Base-by-base conservation (phyloP, 1,140 invertebrate species). In the Drosophila repleta region DNA sequence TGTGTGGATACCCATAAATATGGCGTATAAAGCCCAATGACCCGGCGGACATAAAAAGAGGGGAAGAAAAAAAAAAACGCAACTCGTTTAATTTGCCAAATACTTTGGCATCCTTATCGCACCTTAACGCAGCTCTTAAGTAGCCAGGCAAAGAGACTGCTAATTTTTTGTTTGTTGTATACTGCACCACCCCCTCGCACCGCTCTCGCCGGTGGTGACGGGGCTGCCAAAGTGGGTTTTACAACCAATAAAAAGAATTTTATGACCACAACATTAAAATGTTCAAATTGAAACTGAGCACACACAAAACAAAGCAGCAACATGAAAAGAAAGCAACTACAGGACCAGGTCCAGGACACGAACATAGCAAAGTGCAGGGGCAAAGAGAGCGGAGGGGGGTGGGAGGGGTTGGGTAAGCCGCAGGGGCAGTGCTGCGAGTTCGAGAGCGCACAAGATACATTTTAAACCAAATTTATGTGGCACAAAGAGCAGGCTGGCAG, bases 261-360 rank as follows among this genome's bases (percentile, higher is more conserved):
- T 87, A 87, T 87, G 83, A 87, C 82, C 82, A 87, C 83, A 87
- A 87, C 78, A 87, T 87, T 87, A 87, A 87, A 87, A 87, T 87
- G 82, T 88, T 87, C 79, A 87, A 87, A 87, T 87, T 87, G 82
- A 87, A 87, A 87, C 82, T 88, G 80, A 82, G 82, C 78, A 72
- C 39, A 72, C 39, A 43, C 67, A 87, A 87, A 87, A 85, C 83
- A 78, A 87, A 87, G 69, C 57, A 66, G 61, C 55, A 84, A 79
- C 81, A 84, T 85, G 82, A 87, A 87, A 85, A 75, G 52, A 79
- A 75, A 64, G 57, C 55, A 37, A 68, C 57, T 46, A 64, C 60
- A 57, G 74, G 45, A 55, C 15, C 35, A 65, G 8, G 48, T 20
- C 18, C 21, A 13, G 51, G 64, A 41, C 20, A 41, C 17, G 37